phyloP scores from a whole-genome alignment of 2,888 invertebrate genomes.

The Rhagonycha lutea region DNA sequence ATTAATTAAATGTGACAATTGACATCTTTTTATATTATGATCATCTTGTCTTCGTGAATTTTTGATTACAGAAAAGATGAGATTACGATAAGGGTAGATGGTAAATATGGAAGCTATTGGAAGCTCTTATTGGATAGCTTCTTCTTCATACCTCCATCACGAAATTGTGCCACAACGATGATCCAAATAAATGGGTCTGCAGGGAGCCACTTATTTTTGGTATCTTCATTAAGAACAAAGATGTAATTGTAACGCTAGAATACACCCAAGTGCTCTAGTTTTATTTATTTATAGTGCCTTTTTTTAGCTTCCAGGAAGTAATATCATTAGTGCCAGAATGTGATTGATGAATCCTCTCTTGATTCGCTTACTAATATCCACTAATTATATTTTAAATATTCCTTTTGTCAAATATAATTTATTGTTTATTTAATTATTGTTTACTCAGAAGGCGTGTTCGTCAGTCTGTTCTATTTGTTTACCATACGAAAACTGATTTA shows the following conservation, averaged over 20 bases:
- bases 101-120: neutral
- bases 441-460: neutral
- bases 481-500: neutral
- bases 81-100: too few relatives aligned
- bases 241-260: neutral
- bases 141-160: neutral
- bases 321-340: neutral
- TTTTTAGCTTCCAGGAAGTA: neutral
- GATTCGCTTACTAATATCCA: neutral
- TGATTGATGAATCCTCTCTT: neutral
- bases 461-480: neutral
- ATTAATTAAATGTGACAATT: neutral
- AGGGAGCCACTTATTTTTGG: neutral
- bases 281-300: neutral
- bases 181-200: neutral
- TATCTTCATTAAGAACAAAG: neutral
- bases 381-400: neutral
- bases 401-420: neutral
- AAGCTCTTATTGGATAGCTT: neutral
- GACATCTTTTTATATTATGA: neutral
- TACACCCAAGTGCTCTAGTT: neutral
- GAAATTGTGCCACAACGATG: neutral
- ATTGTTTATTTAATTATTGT: neutral
- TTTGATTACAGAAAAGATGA: too few relatives aligned
- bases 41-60: too few relatives aligned